A percentile compares a stretch with the other conserved stretches of the same genome.
Evolutionary conservation across 2,888 invertebrate species (phyloP).

Genomic region (Choreutis nemorana): DNA sequence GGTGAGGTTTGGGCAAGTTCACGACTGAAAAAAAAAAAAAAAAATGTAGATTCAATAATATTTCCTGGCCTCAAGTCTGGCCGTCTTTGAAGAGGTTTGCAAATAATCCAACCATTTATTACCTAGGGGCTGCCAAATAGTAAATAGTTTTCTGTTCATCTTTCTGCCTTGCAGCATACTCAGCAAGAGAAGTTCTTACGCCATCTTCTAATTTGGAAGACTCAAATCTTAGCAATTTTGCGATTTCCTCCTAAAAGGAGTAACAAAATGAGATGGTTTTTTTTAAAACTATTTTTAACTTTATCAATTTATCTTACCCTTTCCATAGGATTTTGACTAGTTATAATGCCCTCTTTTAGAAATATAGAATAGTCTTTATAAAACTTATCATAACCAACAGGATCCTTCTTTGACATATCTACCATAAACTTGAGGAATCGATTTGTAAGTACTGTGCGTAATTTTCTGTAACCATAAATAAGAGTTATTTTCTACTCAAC

Average conservation of each 20-base stretch:
- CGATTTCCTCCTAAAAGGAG: slow-evolving; percentile 80
- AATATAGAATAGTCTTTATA: slow-evolving; percentile 93
- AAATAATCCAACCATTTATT: slow-evolving; percentile 11
- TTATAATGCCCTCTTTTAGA: slow-evolving; percentile 94
- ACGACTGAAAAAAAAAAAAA: slow-evolving; percentile 69
- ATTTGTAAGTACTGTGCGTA: slow-evolving; percentile 84
- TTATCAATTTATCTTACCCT: slow-evolving; percentile 65
- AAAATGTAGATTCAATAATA: not conserved
- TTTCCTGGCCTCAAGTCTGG: not conserved
- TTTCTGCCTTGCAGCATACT: slow-evolving; percentile 81
- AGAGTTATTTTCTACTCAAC: not conserved
- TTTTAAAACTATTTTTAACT: not conserved
- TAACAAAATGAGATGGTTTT: not conserved
- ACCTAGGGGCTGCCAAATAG: slow-evolving; percentile 94
- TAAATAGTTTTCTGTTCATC: slow-evolving; percentile 87
- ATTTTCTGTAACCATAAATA: slow-evolving; percentile 63
- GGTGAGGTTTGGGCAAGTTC: slow-evolving; percentile 93
- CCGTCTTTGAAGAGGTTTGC: not conserved
- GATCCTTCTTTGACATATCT: slow-evolving; percentile 85
- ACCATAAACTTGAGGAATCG: slow-evolving; percentile 84
- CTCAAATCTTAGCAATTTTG: slow-evolving; percentile 90
- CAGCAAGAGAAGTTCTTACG: slow-evolving; percentile 77
- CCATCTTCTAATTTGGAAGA: slow-evolving; percentile 80
- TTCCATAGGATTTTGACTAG: slow-evolving; percentile 78
- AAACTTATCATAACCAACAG: slow-evolving; percentile 82